Conservation (phyloP, 30 jellyfish, hydroid and myxozoan species). For the Hydractinia echinata region DNA sequence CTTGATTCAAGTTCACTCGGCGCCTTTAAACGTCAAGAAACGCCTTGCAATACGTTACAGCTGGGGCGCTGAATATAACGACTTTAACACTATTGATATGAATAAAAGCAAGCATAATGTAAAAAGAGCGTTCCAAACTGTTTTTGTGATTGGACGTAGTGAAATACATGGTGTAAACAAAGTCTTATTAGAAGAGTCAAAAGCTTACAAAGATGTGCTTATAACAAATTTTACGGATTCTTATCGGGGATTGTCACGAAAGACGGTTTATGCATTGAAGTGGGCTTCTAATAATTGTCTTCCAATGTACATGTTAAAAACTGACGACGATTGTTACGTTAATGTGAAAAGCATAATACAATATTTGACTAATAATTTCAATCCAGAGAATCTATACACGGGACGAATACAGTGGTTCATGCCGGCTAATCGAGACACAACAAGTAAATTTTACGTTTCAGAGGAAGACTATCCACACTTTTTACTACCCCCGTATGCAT, state of each 20-base stretch:
- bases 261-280: slow-evolving; percentile 13
- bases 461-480: not conserved
- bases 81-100: not conserved
- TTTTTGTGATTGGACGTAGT: slow-evolving; percentile 12
- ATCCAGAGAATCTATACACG: slow-evolving; percentile 12
- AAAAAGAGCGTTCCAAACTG: not conserved
- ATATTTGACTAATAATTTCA: not conserved
- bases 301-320: slow-evolving; percentile 28
- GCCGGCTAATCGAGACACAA: slow-evolving; percentile 48
- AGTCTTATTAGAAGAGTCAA: not conserved
- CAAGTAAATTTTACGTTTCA: slow-evolving; percentile 31
- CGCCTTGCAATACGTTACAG: slow-evolving; percentile 32
- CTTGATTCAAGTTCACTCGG: slow-evolving; percentile 13
- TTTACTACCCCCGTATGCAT: slow-evolving; percentile 34
- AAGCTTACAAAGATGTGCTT: slow-evolving; percentile 20
- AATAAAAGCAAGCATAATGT: not conserved
- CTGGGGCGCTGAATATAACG: slow-evolving; percentile 22
- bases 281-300: slow-evolving; percentile 28
- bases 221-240: slow-evolving; percentile 14
- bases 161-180: not conserved
- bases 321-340: slow-evolving; percentile 50
- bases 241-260: slow-evolving; percentile 10
- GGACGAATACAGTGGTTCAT: slow-evolving; percentile 47
- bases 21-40: slow-evolving; percentile 28
- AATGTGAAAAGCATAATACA: slow-evolving; percentile 2